Base-by-base conservation (phyloP, 2,797 vertebrate species). In the Champsocephalus gunnari region DNA sequence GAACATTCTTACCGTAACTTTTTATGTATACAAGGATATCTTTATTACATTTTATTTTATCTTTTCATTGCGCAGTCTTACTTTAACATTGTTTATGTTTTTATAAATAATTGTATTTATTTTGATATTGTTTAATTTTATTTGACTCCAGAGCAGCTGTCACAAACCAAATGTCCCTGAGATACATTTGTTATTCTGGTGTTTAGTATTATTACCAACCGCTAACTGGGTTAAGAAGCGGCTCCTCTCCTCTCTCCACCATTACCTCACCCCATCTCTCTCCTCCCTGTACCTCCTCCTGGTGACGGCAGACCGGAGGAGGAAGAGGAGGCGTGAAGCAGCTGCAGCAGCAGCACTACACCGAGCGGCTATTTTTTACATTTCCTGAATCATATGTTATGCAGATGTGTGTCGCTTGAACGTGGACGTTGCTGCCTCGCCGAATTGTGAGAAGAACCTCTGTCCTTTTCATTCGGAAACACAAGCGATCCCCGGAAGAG, bases 231-330 rank as follows among this genome's bases (percentile, higher is more conserved):
- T 77, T 41, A 61, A 60, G 55, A 43, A n/a, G 3, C 62, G n/a
- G 19, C 9, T 53, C 49, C 8, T 17, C 63, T 41, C 63, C 19
- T 14, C 41, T 55, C 41, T 53, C 64, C 79, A 68, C 61, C 89
- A 84, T 90, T 86, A 89, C 89, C 79, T 92, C 93, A 84, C 88
- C 76, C 48, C 43, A 5, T 67, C 80, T 69, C 61, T 8, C 63
- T 19, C 62, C 79, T 54, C 80, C 75, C 70, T 53, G 73, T 79
- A 4, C 84, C 88, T 76, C 89, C 87, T 87, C 90, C 69, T 19
- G 64, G 75, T 92, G 93, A 93, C 90, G 92, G 65, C 54, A 72
- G 2, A 50, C 80, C 80, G 82, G 88, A 86, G 90, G 73, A 84
- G 38, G 76, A 75, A 34, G 87, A 73, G 53, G 87, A 82, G 85